Percentiles rank a stretch among this genome's conserved stretches.
These are phyloP conservation scores for Orthosia incerta DNA, from an alignment of 2,888 invertebrate genomes.

Conservation along the genomic window DNA sequence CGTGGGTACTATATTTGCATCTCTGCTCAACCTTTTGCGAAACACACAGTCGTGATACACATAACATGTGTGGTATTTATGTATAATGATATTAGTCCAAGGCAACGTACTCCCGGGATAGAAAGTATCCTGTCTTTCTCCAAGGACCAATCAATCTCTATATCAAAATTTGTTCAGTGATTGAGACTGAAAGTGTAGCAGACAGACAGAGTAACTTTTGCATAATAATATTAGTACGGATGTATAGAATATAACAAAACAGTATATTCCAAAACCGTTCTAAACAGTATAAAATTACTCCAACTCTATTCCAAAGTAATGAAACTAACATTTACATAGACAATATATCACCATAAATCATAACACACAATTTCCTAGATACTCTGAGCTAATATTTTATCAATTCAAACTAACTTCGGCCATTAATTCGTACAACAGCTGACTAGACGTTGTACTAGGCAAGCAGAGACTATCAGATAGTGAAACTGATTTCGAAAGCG, in stretches of 20 bases:
- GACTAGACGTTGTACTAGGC: constrained; percentile 50
- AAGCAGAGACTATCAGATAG: constrained; percentile 46
- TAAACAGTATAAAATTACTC: constrained; percentile 15
- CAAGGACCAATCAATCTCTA: too few species aligned
- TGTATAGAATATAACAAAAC: background rate
- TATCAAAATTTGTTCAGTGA: too few species aligned
- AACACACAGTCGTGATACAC: too few species aligned
- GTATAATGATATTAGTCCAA: too few species aligned
- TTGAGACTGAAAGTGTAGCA: too few species aligned
- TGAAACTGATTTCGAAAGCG: constrained; percentile 69
- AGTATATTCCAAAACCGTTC: background rate
- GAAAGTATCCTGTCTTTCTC: too few species aligned
- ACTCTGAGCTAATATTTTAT: constrained; percentile 60
- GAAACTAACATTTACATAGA: constrained; percentile 13
- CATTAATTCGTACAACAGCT: constrained; percentile 64
- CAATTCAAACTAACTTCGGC: constrained; percentile 61
- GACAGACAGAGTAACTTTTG: too few species aligned
- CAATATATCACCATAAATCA: constrained; percentile 45
- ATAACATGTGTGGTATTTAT: too few species aligned
- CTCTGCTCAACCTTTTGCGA: too few species aligned
- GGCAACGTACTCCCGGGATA: too few species aligned
- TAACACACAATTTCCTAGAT: constrained; percentile 44
- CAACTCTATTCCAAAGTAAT: background rate
- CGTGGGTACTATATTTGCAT: too few species aligned
- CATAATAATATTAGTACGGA: too few species aligned